Conservation (phyloP, 1,140 invertebrate genomes). For the Ceratina japonica region DNA sequence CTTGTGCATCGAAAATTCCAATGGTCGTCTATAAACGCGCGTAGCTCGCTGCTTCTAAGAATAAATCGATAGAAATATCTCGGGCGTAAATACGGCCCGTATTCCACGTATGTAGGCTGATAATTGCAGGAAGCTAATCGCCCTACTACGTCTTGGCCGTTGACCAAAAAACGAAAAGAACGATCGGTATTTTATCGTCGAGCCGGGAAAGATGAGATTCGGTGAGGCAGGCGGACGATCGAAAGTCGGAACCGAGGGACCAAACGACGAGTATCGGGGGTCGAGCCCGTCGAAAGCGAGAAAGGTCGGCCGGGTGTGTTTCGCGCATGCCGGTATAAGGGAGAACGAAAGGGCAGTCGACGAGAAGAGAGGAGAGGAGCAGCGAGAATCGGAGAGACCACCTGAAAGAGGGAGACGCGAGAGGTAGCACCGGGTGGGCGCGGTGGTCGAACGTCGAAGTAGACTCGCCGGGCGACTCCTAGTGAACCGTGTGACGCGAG, state of each 20-base stretch:
- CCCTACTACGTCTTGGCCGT: background rate
- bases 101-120: background rate
- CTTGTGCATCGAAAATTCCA: conserved; percentile 30
- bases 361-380: background rate
- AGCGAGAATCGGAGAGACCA: too few species aligned
- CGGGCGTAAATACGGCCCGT: background rate
- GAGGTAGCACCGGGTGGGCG: background rate
- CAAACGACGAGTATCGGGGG: too few species aligned
- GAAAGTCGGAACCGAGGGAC: background rate
- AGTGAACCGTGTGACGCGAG: conserved; percentile 34
- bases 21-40: conserved; percentile 35
- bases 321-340: conserved; percentile 51
- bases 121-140: conserved; percentile 6
- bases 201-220: background rate
- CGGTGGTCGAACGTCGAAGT: conserved; percentile 17
- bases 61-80: conserved; percentile 46
- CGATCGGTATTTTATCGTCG: background rate
- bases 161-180: background rate
- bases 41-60: conserved; percentile 2
- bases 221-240: background rate
- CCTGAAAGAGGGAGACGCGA: conserved; percentile 11
- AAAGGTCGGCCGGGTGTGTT: too few species aligned
- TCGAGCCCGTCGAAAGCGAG: too few species aligned
- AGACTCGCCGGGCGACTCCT: background rate
- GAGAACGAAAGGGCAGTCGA: conserved; percentile 20